A percentile compares a stretch with the other conserved stretches of the same genome.
phyloP scores from a whole-genome alignment of 1,140 invertebrate species.

The Pollicipes pollicipes region DNA sequence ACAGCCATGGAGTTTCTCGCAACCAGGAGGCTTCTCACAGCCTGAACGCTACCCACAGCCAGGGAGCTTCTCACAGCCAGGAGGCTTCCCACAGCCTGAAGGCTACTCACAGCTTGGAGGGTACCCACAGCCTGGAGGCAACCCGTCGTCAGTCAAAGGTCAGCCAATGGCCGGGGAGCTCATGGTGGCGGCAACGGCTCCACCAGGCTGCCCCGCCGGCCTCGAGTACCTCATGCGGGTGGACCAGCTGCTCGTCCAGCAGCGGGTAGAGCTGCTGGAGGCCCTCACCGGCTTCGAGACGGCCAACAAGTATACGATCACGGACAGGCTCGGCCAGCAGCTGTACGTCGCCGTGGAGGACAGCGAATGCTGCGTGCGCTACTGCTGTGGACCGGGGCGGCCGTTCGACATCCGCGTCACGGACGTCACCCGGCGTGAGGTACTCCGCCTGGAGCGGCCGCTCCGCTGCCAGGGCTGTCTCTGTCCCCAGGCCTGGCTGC shows the following conservation, averaged over 20 bases:
- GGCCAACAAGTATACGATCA: constrained; percentile 62
- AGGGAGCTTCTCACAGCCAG: too few relatives aligned
- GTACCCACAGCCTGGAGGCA: too few relatives aligned
- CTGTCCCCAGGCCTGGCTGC: constrained; percentile 68
- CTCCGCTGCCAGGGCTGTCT: constrained; percentile 56
- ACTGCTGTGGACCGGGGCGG: constrained; percentile 53
- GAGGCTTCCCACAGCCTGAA: too few relatives aligned
- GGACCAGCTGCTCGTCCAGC: constrained; percentile 70
- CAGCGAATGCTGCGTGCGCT: constrained; percentile 53
- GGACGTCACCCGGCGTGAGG: constrained; percentile 55
- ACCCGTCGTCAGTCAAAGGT: too few relatives aligned
- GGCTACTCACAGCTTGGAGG: too few relatives aligned
- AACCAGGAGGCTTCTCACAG: too few relatives aligned
- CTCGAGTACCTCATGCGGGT: constrained; percentile 82
- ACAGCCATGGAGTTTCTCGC: too few relatives aligned
- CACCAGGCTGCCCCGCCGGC: constrained; percentile 65
- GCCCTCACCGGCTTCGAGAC: constrained; percentile 28
- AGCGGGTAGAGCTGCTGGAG: constrained; percentile 70
- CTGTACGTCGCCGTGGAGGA: constrained; percentile 70
- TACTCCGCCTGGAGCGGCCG: constrained; percentile 54
- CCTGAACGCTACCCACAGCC: too few relatives aligned
- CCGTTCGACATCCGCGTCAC: constrained; percentile 71
- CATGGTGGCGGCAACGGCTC: too few relatives aligned
- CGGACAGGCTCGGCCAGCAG: constrained; percentile 50
- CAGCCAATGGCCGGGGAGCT: too few relatives aligned